Evolutionary conservation across 2,797 vertebrate species (phyloP).

Genomic region (Carcharodon carcharias): DNA sequence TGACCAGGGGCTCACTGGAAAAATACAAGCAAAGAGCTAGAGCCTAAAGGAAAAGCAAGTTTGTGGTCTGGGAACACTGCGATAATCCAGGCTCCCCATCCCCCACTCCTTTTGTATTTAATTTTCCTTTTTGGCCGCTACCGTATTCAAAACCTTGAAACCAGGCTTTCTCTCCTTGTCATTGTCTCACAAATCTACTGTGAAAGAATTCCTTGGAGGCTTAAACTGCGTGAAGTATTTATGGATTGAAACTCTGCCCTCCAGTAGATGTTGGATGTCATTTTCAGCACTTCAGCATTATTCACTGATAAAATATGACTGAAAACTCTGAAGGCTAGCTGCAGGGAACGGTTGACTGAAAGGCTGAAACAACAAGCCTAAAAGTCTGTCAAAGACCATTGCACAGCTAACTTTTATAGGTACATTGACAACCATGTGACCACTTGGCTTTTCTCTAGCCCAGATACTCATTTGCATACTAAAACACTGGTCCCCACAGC

Average conservation of each 20-base stretch:
- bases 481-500: neutral
- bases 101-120: neutral
- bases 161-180: conserved; percentile 26
- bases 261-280: conserved; percentile 35
- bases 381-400: conserved; percentile 36
- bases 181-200: conserved; percentile 37
- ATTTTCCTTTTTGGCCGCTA: conserved; percentile 29
- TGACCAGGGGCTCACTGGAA: neutral
- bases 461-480: conserved; percentile 18
- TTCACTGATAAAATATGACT: conserved; percentile 38
- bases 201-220: conserved; percentile 37
- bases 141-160: conserved; percentile 28
- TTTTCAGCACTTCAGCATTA: conserved; percentile 33
- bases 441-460: conserved; percentile 5
- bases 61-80: neutral
- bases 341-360: conserved; percentile 31
- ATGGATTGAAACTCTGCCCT: conserved; percentile 38
- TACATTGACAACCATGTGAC: conserved; percentile 28
- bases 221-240: conserved; percentile 36
- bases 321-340: conserved; percentile 18
- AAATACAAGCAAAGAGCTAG: neutral
- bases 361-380: conserved; percentile 31
- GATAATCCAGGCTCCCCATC: neutral
- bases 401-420: conserved; percentile 30
- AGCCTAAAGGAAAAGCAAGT: neutral